A percentile compares a stretch with the other conserved stretches of the same genome.
Conservation (phyloP, 2,888 invertebrate species). For the Scelioninae gen. 1 region DNA sequence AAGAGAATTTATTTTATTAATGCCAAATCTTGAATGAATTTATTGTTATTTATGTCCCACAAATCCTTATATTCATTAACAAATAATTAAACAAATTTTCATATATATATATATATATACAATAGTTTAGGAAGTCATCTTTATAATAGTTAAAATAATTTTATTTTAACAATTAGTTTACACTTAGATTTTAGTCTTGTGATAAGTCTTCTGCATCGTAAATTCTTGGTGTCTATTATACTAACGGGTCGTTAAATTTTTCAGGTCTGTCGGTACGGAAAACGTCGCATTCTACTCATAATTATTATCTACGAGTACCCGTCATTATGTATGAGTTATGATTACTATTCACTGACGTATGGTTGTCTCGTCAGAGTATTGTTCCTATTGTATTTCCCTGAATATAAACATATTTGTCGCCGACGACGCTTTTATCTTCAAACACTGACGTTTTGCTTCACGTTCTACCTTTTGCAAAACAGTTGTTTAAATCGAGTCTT, state of each 20-base stretch:
- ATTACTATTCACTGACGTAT: conserved; percentile 44
- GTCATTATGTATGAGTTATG: conserved; percentile 48
- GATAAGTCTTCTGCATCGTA: conserved; percentile 16
- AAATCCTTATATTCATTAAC: too few relatives aligned
- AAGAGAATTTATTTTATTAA: conserved; percentile 58
- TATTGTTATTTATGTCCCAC: not conserved
- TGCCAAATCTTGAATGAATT: conserved; percentile 28
- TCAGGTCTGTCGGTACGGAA: conserved; percentile 37
- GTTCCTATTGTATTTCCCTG: conserved; percentile 27
- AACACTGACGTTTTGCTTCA: conserved; percentile 16
- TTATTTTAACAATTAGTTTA: not conserved
- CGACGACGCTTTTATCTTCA: conserved; percentile 34
- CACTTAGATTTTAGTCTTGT: not conserved
- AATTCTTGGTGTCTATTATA: conserved; percentile 9
- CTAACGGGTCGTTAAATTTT: conserved; percentile 45
- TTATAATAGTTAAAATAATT: conserved; percentile 1
- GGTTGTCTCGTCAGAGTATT: conserved; percentile 14
- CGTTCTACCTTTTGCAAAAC: not conserved
- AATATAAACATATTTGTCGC: conserved; percentile 30
- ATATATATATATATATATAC: too few relatives aligned
- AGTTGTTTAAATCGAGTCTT: conserved; percentile 1
- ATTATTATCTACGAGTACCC: conserved; percentile 12
- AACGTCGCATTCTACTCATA: conserved; percentile 2
- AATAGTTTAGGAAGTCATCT: too few relatives aligned
- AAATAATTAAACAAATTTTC: too few relatives aligned